Conservation (phyloP, 1,140 invertebrate genomes). For the Drosophila sp. region DNA sequence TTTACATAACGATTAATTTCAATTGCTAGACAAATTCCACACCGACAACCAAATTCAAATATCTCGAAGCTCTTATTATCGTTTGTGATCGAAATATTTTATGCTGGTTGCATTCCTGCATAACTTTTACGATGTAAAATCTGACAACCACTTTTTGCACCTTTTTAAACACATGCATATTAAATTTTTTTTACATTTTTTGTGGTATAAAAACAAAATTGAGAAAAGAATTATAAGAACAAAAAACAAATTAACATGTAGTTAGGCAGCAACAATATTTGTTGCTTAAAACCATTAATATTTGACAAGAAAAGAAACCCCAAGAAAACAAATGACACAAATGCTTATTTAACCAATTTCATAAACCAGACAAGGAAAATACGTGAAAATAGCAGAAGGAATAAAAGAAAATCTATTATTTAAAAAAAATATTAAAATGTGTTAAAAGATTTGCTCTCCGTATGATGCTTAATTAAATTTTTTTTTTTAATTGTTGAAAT, state of each 20-base stretch:
- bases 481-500: not conserved
- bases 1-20: not conserved
- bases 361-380: slow-evolving; percentile 23
- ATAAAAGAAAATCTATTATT: slow-evolving; percentile 29
- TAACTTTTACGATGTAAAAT: not conserved
- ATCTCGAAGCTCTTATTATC: not conserved
- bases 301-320: not conserved
- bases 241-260: slow-evolving; percentile 3
- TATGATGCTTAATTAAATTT: slow-evolving; percentile 22
- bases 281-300: slow-evolving; percentile 7
- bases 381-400: slow-evolving; percentile 11
- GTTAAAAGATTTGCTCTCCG: not conserved
- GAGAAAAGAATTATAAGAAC: not conserved
- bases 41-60: not conserved
- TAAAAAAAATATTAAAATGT: slow-evolving; percentile 1
- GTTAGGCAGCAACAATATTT: slow-evolving; percentile 8
- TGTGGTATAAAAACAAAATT: not conserved
- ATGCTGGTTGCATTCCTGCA: slow-evolving; percentile 4
- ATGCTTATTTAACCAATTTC: slow-evolving; percentile 42
- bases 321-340: not conserved
- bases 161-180: not conserved
- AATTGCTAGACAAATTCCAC: not conserved
- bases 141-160: not conserved
- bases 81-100: not conserved
- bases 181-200: not conserved